Conservation (phyloP, 2,113 vertebrate genomes). For the Heloderma charlesbogerti region DNA sequence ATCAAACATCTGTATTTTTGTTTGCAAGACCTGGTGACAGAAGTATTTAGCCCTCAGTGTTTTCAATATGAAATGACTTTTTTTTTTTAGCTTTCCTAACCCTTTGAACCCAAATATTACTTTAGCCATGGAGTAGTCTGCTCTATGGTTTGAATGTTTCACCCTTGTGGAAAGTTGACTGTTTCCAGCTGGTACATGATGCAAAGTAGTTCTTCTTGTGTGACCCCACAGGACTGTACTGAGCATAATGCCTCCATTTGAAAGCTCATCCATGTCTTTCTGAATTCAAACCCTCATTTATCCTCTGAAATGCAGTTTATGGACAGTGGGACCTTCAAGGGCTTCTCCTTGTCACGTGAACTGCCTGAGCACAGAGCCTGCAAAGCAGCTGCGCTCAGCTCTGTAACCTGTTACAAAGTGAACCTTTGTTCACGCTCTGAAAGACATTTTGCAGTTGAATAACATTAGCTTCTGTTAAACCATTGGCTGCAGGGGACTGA, state of each 20-base stretch:
- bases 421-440: constrained; percentile 27
- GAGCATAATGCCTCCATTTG: constrained; percentile 12
- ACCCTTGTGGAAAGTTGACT: neutral
- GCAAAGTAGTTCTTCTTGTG: neutral
- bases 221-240: neutral
- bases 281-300: constrained; percentile 16
- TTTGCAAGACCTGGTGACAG: too few relatives aligned
- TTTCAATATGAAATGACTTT: neutral
- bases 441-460: constrained; percentile 25
- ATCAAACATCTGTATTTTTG: neutral
- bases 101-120: neutral
- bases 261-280: neutral
- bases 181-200: neutral
- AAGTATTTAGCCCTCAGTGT: neutral
- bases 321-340: constrained; percentile 23
- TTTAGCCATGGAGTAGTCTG: neutral
- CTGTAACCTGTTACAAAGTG: constrained; percentile 39
- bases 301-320: constrained; percentile 4
- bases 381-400: neutral
- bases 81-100: neutral
- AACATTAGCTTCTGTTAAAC: constrained; percentile 2
- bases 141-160: neutral
- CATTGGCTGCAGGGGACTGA: constrained; percentile 39
- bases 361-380: neutral
- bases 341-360: constrained; percentile 9